Base-by-base conservation (phyloP, 2,113 vertebrate genomes). In the Sturnira hondurensis region DNA sequence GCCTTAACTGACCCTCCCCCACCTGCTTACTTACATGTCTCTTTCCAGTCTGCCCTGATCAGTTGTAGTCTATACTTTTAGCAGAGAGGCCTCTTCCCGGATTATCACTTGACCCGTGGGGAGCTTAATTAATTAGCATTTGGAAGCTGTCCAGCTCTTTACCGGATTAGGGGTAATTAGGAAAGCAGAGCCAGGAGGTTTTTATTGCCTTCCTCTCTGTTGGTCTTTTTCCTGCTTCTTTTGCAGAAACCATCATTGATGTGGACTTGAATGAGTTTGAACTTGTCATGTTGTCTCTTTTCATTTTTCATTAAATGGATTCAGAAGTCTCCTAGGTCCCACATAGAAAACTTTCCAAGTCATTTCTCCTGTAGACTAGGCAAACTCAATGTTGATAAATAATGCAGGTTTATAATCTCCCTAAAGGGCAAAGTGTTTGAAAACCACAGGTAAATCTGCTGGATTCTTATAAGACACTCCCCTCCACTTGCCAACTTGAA, bases 151-250 rank as follows among this genome's bases (percentile, higher is more conserved):
- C 70, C 93, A 90, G 84, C 74, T 88, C 80, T 70, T 95, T 80
- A 95, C 77, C 1, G 14, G 93, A 95, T 96, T 97, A 96, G 26
- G 73, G 50, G 47, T 96, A 96, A 97, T 97, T 96, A 97, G 88
- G 87, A 81, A 92, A 85, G 82, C 84, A 90, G 89, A 95, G n/a
- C 67, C 84, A 41, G 78, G 71, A 87, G 87, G 41, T 82, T 94
- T 86, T 95, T 83, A 81, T 93, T 71, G 50, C 20, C n/a, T 74
- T 96, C 87, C 11, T 91, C 94, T 97, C 89, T 94, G 93, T 70
- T 91, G 96, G 86, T 52, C 47, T 92, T 91, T 84, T 96, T 93
- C 70, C 71, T 95, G 76, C 43, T 87, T 86, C 85, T 92, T 94
- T 73, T 90, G 54, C 58, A 94, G 95, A 78, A 90, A 56, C 52